Evolutionary conservation across 2,888 invertebrate genomes (phyloP).

Genomic region (Mylabris sibirica): DNA sequence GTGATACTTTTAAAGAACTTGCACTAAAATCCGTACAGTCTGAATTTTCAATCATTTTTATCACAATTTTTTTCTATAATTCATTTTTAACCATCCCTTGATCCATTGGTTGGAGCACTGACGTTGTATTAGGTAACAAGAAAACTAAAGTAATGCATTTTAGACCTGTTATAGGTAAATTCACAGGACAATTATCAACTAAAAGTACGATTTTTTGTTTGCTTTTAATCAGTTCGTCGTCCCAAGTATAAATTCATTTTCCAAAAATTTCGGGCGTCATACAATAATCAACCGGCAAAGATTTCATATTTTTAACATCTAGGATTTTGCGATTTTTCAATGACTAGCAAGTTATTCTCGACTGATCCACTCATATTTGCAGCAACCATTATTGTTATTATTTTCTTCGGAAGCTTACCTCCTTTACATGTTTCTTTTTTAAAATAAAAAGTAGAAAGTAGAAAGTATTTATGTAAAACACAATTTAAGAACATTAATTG

Average conservation of each 20-base stretch:
- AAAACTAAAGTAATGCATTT: not conserved
- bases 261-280: slow-evolving; percentile 18
- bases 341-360: slow-evolving; percentile 46
- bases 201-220: slow-evolving; percentile 15
- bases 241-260: not conserved
- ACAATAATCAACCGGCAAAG: slow-evolving; percentile 39
- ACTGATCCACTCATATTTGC: slow-evolving; percentile 35
- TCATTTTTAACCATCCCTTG: not conserved
- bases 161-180: not conserved
- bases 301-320: slow-evolving; percentile 42
- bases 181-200: slow-evolving; percentile 13
- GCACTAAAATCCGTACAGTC: no score
- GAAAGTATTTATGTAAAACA: no score
- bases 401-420: no score
- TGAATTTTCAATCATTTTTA: no score
- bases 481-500: no score
- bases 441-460: no score
- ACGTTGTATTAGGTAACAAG: not conserved
- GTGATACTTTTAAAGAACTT: no score
- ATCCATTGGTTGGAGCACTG: not conserved
- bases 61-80: no score
- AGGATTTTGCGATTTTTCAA: slow-evolving; percentile 48
- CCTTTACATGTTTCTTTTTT: no score
- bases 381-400: no score
- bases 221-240: not conserved